These are phyloP conservation scores for Leptinotarsa rubiginosa DNA, from an alignment of 2,888 invertebrate species.

Conservation along the genomic window DNA sequence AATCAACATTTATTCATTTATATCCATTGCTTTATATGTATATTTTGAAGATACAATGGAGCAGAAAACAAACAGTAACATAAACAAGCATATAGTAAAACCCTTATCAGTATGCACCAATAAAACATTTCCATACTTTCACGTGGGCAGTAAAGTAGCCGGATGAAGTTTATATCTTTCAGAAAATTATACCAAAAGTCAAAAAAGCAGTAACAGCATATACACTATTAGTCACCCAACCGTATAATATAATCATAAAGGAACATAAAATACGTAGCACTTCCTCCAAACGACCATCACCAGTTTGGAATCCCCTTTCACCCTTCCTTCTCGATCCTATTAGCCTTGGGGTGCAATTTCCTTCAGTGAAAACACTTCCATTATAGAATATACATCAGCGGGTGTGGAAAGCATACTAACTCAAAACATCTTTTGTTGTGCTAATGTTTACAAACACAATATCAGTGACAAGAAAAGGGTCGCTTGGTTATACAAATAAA, in stretches of 20 bases:
- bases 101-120: background rate
- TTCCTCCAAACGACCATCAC: conserved; percentile 14
- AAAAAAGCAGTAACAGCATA: background rate
- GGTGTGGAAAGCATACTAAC: conserved; percentile 17
- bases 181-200: conserved; percentile 1
- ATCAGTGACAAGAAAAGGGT: background rate
- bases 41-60: background rate
- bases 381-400: conserved; percentile 44
- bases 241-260: conserved; percentile 17
- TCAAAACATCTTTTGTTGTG: conserved; percentile 19
- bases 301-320: conserved; percentile 15
- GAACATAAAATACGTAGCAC: conserved; percentile 15
- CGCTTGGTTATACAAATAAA: background rate
- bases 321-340: conserved; percentile 13
- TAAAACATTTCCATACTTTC: background rate
- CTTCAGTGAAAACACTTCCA: conserved; percentile 36
- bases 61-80: background rate
- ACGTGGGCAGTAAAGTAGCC: background rate
- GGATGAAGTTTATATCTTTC: background rate
- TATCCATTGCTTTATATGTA: too few relatives aligned
- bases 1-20: too few relatives aligned
- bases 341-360: conserved; percentile 42
- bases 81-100: background rate
- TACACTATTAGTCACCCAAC: conserved; percentile 9
- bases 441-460: conserved; percentile 4